phyloP scores from a whole-genome alignment of 2,888 invertebrate species.

The Anthrax anthrax region DNA sequence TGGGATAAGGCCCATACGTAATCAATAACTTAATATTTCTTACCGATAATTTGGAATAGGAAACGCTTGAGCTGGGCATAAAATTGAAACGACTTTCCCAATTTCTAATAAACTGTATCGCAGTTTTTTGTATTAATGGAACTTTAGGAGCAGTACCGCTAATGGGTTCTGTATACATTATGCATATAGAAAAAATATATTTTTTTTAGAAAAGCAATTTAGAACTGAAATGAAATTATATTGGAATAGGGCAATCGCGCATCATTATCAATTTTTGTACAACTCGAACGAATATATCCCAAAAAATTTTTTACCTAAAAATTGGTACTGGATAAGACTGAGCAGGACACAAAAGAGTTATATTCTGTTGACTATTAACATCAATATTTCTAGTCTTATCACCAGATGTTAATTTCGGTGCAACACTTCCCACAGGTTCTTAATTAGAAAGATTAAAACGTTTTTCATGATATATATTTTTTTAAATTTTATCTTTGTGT shows the following conservation, averaged over 20 bases:
- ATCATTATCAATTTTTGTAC: too few species aligned
- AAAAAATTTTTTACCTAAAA: slow-evolving; percentile 50
- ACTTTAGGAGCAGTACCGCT: slow-evolving; percentile 55
- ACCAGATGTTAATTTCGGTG: slow-evolving; percentile 48
- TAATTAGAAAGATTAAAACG: too few species aligned
- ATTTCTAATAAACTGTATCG: slow-evolving; percentile 20
- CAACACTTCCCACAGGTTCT: slow-evolving; percentile 38
- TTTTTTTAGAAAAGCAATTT: background rate
- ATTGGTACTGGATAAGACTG: slow-evolving; percentile 54
- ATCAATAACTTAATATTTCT: too few species aligned
- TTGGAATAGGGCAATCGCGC: too few species aligned
- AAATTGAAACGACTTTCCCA: slow-evolving; percentile 34
- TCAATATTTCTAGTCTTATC: slow-evolving; percentile 30
- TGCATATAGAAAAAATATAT: background rate
- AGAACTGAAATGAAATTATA: background rate
- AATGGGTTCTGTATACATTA: slow-evolving; percentile 42
- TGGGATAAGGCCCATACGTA: background rate
- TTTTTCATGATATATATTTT: background rate
- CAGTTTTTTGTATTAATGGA: slow-evolving; percentile 35
- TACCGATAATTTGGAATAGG: slow-evolving; percentile 48
- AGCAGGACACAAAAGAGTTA: slow-evolving; percentile 55
- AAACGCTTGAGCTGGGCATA: slow-evolving; percentile 48
- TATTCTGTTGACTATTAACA: slow-evolving; percentile 41
- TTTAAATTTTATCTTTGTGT: background rate
- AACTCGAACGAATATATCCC: too few species aligned